Evolutionary conservation across 2,797 vertebrate species (phyloP), one percentile per base, ranked within the genome.

Genomic region (Enteromius radiatus): DNA sequence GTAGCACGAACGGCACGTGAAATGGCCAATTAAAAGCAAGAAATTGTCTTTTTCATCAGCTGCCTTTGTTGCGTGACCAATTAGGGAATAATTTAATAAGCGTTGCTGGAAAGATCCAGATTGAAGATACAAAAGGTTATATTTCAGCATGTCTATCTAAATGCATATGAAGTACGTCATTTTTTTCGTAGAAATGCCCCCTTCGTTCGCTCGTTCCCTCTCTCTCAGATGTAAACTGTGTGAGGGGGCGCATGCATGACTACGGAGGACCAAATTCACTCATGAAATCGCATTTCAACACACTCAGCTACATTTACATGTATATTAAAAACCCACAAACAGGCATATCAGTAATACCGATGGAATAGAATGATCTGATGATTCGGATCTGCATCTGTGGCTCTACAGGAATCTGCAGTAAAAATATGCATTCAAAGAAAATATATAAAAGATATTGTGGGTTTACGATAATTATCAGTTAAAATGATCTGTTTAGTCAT

Each of bases 11-110:
- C 92, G 93, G 89, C 94, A 95, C 92, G 95, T 91, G 93, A 97
- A 98, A 97, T 96, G 95, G 94, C 95, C 95, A 97, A 97, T 97
- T 98, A 96, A 96, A 96, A 94, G 94, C 92, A 94, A 95, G 96
- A 96, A 94, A 89, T 91, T 94, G 95, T 95, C 89, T 94, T 96
- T 96, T 97, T 96, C 94, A 96, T 97, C 96, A 97, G 95, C 94
- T 96, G 94, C 94, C 93, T 96, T 95, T 93, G 93, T 93, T 91
- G 94, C 92, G 94, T 96, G 95, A 96, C 96, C 95, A 97, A 97
- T 97, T 96, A 96, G 94, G 94, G 96, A 95, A 97, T 96, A 95
- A 97, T 96, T 97, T 96, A 96, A 95, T 97, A 93, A 95, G 90
- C 90, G 95, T 95, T 93, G 92, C 93, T 95, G 93, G 92, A 94